These are phyloP conservation scores for Ciconia nigra DNA, from an alignment of 2,797 vertebrate genomes.

Conservation along the genomic window DNA sequence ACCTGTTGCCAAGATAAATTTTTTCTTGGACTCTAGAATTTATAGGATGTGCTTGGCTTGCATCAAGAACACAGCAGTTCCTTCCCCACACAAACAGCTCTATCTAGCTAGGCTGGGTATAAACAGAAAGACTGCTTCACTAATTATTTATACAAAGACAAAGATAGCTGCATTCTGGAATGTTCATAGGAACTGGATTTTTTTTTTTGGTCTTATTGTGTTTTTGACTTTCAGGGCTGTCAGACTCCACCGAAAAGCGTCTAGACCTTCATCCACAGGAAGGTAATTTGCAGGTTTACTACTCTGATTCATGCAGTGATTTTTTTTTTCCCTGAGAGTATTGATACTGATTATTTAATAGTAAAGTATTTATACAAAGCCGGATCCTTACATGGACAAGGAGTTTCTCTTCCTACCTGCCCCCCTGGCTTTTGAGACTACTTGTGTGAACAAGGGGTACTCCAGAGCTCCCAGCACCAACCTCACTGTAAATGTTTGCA, in stretches of 20 bases:
- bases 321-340: background rate
- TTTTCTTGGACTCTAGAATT: slow-evolving; percentile 71
- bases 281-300: slow-evolving; percentile 3
- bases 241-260: background rate
- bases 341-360: background rate
- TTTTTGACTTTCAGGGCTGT: slow-evolving; percentile 33
- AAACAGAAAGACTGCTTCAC: slow-evolving; percentile 43
- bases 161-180: slow-evolving; percentile 28
- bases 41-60: slow-evolving; percentile 67
- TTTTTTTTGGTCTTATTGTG: background rate
- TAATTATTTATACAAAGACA: slow-evolving; percentile 58
- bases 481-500: background rate
- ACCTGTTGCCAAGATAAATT: slow-evolving; percentile 47
- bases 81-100: slow-evolving; percentile 74
- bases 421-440: background rate
- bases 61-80: slow-evolving; percentile 67
- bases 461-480: background rate
- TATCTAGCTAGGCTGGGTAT: slow-evolving; percentile 66
- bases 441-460: background rate
- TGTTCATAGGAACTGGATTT: background rate
- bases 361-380: background rate
- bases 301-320: background rate
- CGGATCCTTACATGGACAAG: background rate
- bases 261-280: background rate
- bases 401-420: background rate